phyloP scores from a whole-genome alignment of 2,113 vertebrate genomes.

The Cairina moschata region DNA sequence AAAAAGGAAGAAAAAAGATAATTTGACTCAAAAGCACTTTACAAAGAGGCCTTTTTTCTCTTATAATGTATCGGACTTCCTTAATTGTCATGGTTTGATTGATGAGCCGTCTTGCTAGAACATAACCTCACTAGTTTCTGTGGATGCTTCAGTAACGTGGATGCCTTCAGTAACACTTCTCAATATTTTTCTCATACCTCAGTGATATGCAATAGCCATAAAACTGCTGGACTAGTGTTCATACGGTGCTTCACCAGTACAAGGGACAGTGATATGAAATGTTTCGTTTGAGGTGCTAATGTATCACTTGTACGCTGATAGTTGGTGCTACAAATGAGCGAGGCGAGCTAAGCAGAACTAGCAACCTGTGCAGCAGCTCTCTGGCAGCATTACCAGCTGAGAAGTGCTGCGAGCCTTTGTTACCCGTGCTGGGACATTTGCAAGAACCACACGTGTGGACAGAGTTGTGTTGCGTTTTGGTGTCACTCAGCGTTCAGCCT shows the following conservation, averaged over 20 bases:
- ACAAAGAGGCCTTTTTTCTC: constrained; percentile 32
- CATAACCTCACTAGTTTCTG: constrained; percentile 47
- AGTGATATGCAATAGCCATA: constrained; percentile 82
- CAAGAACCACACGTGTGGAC: constrained; percentile 20
- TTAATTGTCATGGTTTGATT: constrained; percentile 11
- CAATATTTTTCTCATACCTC: constrained; percentile 83
- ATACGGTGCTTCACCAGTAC: constrained; percentile 80
- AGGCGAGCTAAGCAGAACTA: not conserved
- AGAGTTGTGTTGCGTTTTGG: not conserved
- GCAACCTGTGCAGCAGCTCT: not conserved
- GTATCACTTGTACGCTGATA: constrained; percentile 62
- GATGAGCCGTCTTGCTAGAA: constrained; percentile 20
- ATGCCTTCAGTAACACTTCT: constrained; percentile 41
- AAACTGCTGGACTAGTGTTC: constrained; percentile 65
- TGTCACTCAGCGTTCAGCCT: not conserved
- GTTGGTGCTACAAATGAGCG: constrained; percentile 43
- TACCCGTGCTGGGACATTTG: not conserved
- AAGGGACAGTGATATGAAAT: constrained; percentile 73
- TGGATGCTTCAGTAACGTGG: constrained; percentile 47
- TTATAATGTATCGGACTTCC: constrained; percentile 22
- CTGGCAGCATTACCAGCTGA: not conserved
- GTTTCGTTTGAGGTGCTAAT: constrained; percentile 70
- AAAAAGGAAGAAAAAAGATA: not conserved
- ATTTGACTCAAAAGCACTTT: constrained; percentile 74
- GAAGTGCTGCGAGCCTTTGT: not conserved